Base-by-base conservation (phyloP, 2,797 vertebrate species). In the Echiichthys vipera region DNA sequence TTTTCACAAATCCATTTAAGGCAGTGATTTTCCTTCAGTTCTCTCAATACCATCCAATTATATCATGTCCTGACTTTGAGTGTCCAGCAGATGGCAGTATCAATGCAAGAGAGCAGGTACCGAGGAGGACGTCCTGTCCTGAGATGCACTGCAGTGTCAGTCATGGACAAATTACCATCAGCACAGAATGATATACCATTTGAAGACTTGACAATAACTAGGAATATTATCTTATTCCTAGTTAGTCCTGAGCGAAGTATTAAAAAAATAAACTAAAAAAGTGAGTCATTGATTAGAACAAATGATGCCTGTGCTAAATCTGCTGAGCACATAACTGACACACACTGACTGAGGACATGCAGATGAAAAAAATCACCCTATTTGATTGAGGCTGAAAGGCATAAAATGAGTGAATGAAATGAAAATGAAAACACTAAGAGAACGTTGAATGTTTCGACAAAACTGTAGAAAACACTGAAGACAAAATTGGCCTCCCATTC, bases 71-170 rank as follows among this genome's bases (percentile, higher is more conserved):
- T 71, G 13, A n/a, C 47, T 24, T 6, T 15, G 7, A 64, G 27
- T 39, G 43, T 46, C 81, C 90, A 87, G 45, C 45, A 90, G 90
- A 76, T 86, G 89, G 80, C 73, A 76, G 51, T 70, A 56, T 85
- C 9, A 30, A 2, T 13, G 1, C 64, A 57, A 13, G 24, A 58
- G 18, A 54, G 58, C 17, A 42, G 9, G 11, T 2, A 5, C 15
- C 9, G 17, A 34, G 3, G 4, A 39, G 18, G 22, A 2, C 5
- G 32, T 7, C 5, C 25, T 55, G 34, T 15, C 17, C 42, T 32
- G 2, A 0, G 2, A 7, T 51, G 32, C 20, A 8, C 29, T 43
- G 43, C 32, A 43, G 24, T 3, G 14, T 59, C 45, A 62, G 62
- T 25, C 18, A 46, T 0, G 2, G 7, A 22, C 24, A 15, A 8